Conservation (phyloP, 1,140 invertebrate species). For the Drosophila elegans region DNA sequence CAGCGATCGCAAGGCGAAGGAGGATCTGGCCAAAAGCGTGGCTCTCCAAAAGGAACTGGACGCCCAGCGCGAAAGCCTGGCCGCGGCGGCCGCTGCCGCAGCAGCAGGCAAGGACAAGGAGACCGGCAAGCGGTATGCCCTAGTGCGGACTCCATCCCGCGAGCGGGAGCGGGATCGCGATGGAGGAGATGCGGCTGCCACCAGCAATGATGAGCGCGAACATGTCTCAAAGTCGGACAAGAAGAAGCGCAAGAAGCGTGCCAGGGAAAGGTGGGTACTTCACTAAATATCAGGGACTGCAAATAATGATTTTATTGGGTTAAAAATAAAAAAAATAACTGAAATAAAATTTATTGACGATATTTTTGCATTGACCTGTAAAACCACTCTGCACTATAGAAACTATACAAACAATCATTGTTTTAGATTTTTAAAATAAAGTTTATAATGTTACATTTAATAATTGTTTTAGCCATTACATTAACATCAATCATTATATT, state of each 20-base stretch:
- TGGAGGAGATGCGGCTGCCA: slow-evolving; percentile 21
- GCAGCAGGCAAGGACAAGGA: slow-evolving; percentile 81
- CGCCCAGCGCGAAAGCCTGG: slow-evolving; percentile 84
- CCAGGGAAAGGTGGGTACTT: slow-evolving; percentile 72
- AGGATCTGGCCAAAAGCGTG: slow-evolving; percentile 88
- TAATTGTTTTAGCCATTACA: background rate
- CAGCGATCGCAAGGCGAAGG: slow-evolving; percentile 92
- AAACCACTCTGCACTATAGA: too few relatives aligned
- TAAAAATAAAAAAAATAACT: too few relatives aligned
- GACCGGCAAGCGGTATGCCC: slow-evolving; percentile 86
- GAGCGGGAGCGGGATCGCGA: slow-evolving; percentile 55
- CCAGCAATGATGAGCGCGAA: slow-evolving; percentile 66
- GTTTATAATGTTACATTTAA: too few relatives aligned
- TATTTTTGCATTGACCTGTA: too few relatives aligned
- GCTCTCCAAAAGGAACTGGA: slow-evolving; percentile 86
- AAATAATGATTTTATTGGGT: too few relatives aligned
- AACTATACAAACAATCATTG: too few relatives aligned
- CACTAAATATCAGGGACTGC: too few relatives aligned
- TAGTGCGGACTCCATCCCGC: slow-evolving; percentile 88
- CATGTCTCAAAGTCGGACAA: slow-evolving; percentile 85
- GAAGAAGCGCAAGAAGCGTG: slow-evolving; percentile 86
- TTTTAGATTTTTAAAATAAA: too few relatives aligned
- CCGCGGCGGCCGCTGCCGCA: slow-evolving; percentile 85
- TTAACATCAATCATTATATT: background rate
- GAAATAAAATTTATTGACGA: too few relatives aligned